Evolutionary conservation across 2,113 vertebrate genomes (phyloP).

Genomic region (Engraulis encrasicolus): DNA sequence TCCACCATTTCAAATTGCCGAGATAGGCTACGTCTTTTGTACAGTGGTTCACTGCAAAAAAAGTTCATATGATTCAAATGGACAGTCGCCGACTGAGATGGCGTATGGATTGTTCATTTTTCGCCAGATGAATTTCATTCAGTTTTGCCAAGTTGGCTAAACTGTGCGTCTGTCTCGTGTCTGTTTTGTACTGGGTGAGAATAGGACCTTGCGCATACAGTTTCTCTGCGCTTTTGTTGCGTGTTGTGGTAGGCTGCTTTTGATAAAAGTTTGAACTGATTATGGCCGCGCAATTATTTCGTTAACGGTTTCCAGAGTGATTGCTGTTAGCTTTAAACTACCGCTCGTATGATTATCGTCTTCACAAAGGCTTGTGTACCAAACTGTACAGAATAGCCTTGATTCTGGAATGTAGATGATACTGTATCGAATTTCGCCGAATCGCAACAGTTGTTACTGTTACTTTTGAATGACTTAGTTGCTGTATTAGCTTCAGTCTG

Average conservation of each 20-base stretch:
- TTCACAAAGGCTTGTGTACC: not conserved
- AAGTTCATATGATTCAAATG: not conserved
- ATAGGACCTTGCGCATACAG: not conserved
- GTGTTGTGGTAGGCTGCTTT: not conserved
- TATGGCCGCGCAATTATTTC: not conserved
- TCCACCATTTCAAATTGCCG: not conserved
- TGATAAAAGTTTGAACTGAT: not conserved
- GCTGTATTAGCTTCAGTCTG: not conserved
- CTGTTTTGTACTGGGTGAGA: not conserved
- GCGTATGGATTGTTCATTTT: not conserved
- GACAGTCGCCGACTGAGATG: not conserved
- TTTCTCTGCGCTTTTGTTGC: not conserved
- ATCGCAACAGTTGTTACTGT: not conserved
- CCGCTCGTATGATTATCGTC: too few species aligned
- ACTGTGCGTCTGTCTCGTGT: not conserved
- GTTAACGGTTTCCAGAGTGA: too few species aligned
- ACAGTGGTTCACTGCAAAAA: too few species aligned
- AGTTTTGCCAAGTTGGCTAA: not conserved
- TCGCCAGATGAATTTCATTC: conserved; percentile 5
- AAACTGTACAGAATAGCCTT: not conserved
- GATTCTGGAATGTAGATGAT: not conserved
- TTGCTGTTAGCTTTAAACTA: too few species aligned
- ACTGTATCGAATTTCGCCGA: not conserved
- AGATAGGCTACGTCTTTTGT: not conserved
- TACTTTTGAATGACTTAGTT: not conserved